A percentile compares a stretch with the other conserved stretches of the same genome.
Conservation (phyloP, 2,888 invertebrate species). For the Pollenia angustigena region DNA sequence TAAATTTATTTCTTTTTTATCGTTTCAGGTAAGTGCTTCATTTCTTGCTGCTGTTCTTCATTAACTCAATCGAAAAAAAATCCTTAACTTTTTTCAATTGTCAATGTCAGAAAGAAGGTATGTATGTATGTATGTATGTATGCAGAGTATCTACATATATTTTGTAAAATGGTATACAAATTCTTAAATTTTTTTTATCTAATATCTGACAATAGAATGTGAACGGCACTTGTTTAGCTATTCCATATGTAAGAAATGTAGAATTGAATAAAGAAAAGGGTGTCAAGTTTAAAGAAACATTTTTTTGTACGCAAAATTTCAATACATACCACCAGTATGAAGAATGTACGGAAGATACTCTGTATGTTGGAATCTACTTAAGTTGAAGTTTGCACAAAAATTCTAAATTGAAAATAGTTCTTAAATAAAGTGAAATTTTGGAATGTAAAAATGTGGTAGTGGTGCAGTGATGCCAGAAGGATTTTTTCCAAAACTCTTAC, state of each 20-base stretch:
- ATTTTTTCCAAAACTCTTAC: too few relatives aligned
- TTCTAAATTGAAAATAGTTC: constrained; percentile 17
- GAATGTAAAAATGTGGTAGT: background rate
- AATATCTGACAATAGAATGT: constrained; percentile 9
- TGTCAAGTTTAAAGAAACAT: constrained; percentile 47
- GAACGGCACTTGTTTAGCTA: constrained; percentile 1
- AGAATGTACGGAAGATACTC: too few relatives aligned
- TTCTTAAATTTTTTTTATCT: background rate
- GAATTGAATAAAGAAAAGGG: background rate
- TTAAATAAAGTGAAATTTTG: constrained; percentile 17
- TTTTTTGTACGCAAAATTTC: constrained; percentile 6
- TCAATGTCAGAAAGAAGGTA: constrained; percentile 12
- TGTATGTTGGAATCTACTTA: background rate
- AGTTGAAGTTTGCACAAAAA: background rate
- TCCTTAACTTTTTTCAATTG: constrained; percentile 11
- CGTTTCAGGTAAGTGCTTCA: constrained; percentile 56
- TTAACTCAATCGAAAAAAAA: constrained; percentile 32
- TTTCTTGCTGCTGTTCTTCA: constrained; percentile 26
- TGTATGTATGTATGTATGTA: background rate
- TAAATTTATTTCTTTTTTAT: constrained; percentile 11
- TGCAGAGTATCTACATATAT: background rate
- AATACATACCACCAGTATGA: background rate
- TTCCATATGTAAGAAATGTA: background rate
- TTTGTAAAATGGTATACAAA: background rate
- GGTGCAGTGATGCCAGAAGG: background rate